phyloP scores from a whole-genome alignment of 1,140 invertebrate genomes.

The Penaeus chinensis region DNA sequence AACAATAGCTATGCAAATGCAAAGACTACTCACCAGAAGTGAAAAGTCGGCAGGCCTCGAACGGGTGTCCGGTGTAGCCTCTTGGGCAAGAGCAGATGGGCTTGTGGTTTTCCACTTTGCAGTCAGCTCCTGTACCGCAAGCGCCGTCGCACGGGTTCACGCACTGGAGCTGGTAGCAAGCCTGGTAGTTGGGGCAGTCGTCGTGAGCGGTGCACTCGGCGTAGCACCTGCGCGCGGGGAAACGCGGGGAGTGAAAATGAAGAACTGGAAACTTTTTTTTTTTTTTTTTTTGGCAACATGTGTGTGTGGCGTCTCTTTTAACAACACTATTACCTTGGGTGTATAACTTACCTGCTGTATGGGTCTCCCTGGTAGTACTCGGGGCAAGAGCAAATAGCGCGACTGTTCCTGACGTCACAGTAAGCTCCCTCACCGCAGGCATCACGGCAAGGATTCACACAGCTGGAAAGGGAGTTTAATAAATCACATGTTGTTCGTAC shows the following conservation, averaged over 20 bases:
- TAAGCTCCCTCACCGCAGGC: conserved; percentile 64
- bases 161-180: conserved; percentile 74
- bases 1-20: background rate
- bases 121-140: conserved; percentile 79
- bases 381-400: conserved; percentile 65
- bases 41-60: conserved; percentile 72
- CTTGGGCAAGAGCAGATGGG: conserved; percentile 80
- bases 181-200: conserved; percentile 77
- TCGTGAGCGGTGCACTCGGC: conserved; percentile 69
- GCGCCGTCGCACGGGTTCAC: conserved; percentile 75
- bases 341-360: conserved; percentile 51
- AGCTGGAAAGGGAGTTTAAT: conserved; percentile 54
- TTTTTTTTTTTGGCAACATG: too few relatives aligned
- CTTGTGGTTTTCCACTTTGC: conserved; percentile 79
- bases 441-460: conserved; percentile 66
- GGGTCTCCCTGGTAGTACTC: conserved; percentile 65
- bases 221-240: conserved; percentile 33
- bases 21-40: conserved; percentile 44
- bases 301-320: too few relatives aligned
- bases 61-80: conserved; percentile 80
- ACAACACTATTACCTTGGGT: too few relatives aligned
- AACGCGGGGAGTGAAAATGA: background rate
- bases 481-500: too few relatives aligned
- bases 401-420: conserved; percentile 65
- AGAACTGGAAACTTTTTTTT: background rate